A percentile compares a stretch with the other conserved stretches of the same genome.
phyloP scores from a whole-genome alignment of 1,140 invertebrate species.

The Drosophila lowei region DNA sequence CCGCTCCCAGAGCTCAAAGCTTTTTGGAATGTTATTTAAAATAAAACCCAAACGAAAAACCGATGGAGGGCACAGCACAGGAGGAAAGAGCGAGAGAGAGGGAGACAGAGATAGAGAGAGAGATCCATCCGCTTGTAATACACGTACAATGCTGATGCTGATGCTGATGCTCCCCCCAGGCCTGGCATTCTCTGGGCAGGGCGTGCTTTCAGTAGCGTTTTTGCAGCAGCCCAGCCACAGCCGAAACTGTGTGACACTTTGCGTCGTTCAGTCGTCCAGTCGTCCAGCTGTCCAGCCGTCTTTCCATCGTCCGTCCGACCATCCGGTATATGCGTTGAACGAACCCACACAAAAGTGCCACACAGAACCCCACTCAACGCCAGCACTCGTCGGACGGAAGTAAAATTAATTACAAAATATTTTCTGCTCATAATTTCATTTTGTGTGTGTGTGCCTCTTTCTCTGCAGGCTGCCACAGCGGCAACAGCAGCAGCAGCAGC shows the following conservation, averaged over 20 bases:
- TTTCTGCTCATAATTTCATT: conserved; percentile 54
- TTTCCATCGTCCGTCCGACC: too few relatives aligned
- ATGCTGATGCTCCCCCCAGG: background rate
- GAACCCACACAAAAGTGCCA: too few relatives aligned
- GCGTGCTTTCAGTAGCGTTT: conserved; percentile 48
- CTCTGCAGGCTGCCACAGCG: conserved; percentile 63
- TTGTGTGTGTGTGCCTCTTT: conserved; percentile 8
- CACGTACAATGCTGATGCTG: conserved; percentile 35
- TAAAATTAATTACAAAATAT: conserved; percentile 75
- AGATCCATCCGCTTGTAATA: conserved; percentile 25
- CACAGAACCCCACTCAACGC: too few relatives aligned
- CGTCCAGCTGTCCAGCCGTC: too few relatives aligned
- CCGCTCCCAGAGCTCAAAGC: conserved; percentile 34
- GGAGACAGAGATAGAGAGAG: background rate
- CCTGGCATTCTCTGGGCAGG: too few relatives aligned
- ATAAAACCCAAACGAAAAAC: conserved; percentile 28
- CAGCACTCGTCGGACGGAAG: conserved; percentile 44
- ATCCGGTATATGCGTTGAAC: conserved; percentile 30
- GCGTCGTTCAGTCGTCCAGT: conserved; percentile 50
- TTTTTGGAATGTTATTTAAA: conserved; percentile 50
- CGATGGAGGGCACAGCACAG: conserved; percentile 12
- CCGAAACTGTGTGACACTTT: conserved; percentile 66
- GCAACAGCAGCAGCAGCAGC: background rate
- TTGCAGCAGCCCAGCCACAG: conserved; percentile 29
- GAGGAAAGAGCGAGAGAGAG: background rate